Evolutionary conservation across 2,113 vertebrate species (phyloP).

Genomic region (Chamaea fasciata): DNA sequence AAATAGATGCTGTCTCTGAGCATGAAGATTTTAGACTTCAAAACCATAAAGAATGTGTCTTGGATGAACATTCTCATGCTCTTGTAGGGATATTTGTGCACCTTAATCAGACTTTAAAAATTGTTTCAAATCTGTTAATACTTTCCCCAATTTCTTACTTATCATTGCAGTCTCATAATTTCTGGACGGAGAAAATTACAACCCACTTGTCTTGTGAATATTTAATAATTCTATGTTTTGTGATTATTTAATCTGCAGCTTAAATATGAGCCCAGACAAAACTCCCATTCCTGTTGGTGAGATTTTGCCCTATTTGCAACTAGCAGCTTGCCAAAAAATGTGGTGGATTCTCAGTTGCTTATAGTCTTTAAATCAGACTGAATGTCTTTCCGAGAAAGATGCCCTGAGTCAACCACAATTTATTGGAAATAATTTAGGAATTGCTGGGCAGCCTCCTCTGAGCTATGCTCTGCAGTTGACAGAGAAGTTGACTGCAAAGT

Average conservation of each 20-base stretch:
- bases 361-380: constrained; percentile 15
- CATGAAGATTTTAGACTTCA: neutral
- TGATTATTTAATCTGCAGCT: neutral
- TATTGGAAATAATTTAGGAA: constrained; percentile 26
- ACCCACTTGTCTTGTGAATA: neutral
- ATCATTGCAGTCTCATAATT: neutral
- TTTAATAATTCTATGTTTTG: neutral
- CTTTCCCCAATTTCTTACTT: neutral
- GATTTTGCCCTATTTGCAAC: neutral
- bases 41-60: neutral
- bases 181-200: neutral
- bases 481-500: neutral
- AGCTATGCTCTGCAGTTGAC: neutral
- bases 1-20: neutral
- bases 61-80: neutral
- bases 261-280: neutral
- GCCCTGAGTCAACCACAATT: neutral
- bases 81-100: neutral
- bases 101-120: neutral
- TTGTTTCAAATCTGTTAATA: neutral
- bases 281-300: neutral
- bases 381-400: constrained; percentile 25
- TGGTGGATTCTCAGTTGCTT: neutral
- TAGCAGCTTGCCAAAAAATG: neutral
- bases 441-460: neutral